These are phyloP conservation scores for Pseudomyrmex gracilis DNA, from an alignment of 1,140 invertebrate genomes.

Conservation along the genomic window DNA sequence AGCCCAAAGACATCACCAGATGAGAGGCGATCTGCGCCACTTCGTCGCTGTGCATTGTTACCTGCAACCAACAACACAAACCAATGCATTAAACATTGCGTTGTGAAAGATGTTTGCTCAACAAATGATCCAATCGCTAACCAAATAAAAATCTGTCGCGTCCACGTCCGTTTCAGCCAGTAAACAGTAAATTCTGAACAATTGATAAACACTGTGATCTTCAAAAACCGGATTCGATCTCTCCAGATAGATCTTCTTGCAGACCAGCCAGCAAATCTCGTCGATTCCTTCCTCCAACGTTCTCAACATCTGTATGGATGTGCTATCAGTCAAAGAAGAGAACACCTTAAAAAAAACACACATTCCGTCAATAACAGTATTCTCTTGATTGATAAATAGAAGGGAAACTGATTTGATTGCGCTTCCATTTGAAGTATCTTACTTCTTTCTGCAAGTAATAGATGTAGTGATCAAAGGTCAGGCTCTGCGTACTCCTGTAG, in stretches of 20 bases:
- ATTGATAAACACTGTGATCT: constrained; percentile 89
- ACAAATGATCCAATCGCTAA: constrained; percentile 27
- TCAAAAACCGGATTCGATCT: constrained; percentile 87
- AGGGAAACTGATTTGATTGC: too few relatives aligned
- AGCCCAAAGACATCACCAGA: constrained; percentile 88
- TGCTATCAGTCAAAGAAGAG: constrained; percentile 79
- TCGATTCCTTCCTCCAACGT: constrained; percentile 83
- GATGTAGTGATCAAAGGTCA: constrained; percentile 91
- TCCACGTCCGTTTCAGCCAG: constrained; percentile 89
- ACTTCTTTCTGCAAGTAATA: constrained; percentile 92
- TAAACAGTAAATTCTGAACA: constrained; percentile 92
- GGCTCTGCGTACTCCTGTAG: constrained; percentile 88
- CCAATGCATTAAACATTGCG: not conserved
- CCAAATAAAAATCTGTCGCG: constrained; percentile 72
- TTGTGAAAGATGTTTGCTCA: not conserved
- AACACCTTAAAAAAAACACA: constrained; percentile 74
- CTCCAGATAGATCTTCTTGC: constrained; percentile 87
- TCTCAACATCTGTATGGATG: constrained; percentile 74
- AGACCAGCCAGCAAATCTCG: constrained; percentile 92
- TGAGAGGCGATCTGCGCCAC: constrained; percentile 88
- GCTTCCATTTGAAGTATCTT: constrained; percentile 4
- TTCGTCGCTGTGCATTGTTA: constrained; percentile 89
- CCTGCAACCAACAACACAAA: constrained; percentile 82
- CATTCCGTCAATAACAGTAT: not conserved
- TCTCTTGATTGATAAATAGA: not conserved